Evolutionary conservation across 2,797 vertebrate genomes (phyloP), one percentile per base, ranked within the genome.

Genomic region (Thunnus albacares): DNA sequence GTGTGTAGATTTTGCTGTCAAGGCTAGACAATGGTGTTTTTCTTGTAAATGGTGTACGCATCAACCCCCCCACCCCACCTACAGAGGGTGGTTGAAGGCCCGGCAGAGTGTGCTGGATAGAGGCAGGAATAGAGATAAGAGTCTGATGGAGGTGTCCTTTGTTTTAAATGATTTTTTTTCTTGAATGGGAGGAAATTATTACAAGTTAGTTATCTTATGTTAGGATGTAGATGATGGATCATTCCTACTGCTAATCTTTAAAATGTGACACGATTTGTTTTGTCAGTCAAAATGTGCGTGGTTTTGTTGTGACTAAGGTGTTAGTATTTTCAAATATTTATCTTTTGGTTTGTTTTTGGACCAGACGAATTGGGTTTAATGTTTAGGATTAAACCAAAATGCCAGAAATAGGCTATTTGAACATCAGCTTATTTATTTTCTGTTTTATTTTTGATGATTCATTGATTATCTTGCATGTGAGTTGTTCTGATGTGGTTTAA

Each of bases 11-110:
- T 76, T 85, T 41, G 74, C 76, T 85, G 82, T 90, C 71, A 61
- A 47, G 60, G 20, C 76, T 1, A 84, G 75, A 93, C 88, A 91
- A 90, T 89, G 84, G 89, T 90, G 89, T 91, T 90, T 85, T 90
- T 84, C 79, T 90, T 84, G 66, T 75, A 57, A 72, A 74, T 20
- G 59, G n/a, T 41, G 49, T 73, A 5, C 1, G 1, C 62, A n/a
- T 73, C 66, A 28, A 9, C 35, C 33, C 55, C 70, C 71, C 55
- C 67, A n/a, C n/a, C n/a, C n/a, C n/a, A 68, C 62, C 72, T 6
- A 12, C 51, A 71, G 58, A 30, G 57, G 58, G 71, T 24, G 35
- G 70, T 51, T 43, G 52, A 82, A 62, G 33, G 65, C 62, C 38
- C 2, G 60, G 17, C 79, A 71, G 62, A 80, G 59, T 14, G 65